phyloP scores from a whole-genome alignment of 2,888 invertebrate genomes.

The Cancer borealis region DNA sequence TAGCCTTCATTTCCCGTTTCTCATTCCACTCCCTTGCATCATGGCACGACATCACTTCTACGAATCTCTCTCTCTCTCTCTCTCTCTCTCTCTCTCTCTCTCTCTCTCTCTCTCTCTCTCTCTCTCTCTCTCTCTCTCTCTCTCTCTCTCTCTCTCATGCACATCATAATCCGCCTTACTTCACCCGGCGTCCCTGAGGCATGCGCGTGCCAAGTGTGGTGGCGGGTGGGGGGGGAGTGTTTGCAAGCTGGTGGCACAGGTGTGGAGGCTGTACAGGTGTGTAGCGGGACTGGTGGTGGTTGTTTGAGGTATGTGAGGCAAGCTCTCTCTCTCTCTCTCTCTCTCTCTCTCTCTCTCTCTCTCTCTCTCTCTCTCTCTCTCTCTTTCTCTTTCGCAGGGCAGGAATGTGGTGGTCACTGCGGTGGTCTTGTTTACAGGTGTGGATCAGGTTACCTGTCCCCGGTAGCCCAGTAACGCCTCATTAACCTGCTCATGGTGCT shows the following conservation, averaged over 20 bases:
- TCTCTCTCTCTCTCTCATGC: slow-evolving; percentile 24
- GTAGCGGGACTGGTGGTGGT: not conserved
- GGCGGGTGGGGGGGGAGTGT: not conserved
- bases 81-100: slow-evolving; percentile 54
- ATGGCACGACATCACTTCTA: not conserved
- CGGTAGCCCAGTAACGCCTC: slow-evolving; percentile 32
- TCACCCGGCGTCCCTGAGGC: not conserved
- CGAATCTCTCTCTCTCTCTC: slow-evolving; percentile 44
- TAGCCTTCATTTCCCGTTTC: not conserved
- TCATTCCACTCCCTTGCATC: not conserved
- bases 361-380: slow-evolving; percentile 10
- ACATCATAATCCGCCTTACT: not conserved
- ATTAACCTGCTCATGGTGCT: slow-evolving; percentile 26
- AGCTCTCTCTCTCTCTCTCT: not conserved
- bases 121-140: slow-evolving; percentile 40
- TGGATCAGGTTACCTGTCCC: not conserved
- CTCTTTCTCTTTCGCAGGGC: not conserved
- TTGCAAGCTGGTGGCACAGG: not conserved
- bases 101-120: slow-evolving; percentile 49
- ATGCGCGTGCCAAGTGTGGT: not conserved
- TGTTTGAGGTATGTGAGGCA: not conserved
- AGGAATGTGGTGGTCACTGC: slow-evolving; percentile 10
- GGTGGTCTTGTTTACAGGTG: slow-evolving; percentile 32
- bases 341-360: slow-evolving; percentile 9
- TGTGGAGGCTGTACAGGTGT: not conserved